phyloP scores from a whole-genome alignment of 1,140 invertebrate genomes.

The Harlomillsia oculata region DNA sequence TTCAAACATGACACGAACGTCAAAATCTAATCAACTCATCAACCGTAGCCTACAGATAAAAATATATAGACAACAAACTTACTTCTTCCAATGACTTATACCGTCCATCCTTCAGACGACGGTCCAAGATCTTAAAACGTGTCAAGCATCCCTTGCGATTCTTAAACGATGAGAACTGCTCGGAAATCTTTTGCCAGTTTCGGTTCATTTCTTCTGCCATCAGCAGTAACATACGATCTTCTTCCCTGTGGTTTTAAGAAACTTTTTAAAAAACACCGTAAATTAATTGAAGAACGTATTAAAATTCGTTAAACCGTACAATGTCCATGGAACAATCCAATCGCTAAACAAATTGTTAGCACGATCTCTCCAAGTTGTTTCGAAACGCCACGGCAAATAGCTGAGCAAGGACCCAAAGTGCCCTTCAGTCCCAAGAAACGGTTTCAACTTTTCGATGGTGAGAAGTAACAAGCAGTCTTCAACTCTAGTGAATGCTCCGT shows the following conservation, averaged over 20 bases:
- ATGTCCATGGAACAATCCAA: slow-evolving; percentile 35
- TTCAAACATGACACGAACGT: neutral
- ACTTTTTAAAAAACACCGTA: neutral
- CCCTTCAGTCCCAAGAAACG: slow-evolving; percentile 18
- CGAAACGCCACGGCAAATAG: slow-evolving; percentile 34
- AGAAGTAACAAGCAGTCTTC: slow-evolving; percentile 30
- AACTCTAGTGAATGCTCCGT: slow-evolving; percentile 27
- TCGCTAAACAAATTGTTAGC: slow-evolving; percentile 32
- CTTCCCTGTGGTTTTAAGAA: slow-evolving; percentile 21
- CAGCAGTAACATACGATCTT: slow-evolving; percentile 24
- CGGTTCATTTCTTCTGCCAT: slow-evolving; percentile 10
- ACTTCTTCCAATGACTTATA: slow-evolving; percentile 25
- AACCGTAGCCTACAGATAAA: neutral
- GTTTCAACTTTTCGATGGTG: slow-evolving; percentile 30
- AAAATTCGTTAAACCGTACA: slow-evolving; percentile 16
- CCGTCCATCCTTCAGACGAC: slow-evolving; percentile 6
- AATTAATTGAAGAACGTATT: neutral
- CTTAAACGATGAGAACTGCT: slow-evolving; percentile 31
- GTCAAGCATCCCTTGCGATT: slow-evolving; percentile 34
- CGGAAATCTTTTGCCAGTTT: slow-evolving; percentile 30
- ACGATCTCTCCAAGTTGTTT: slow-evolving; percentile 34
- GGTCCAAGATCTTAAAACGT: slow-evolving; percentile 27
- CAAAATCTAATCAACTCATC: neutral
- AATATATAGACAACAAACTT: neutral
- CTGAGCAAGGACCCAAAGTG: slow-evolving; percentile 30